phyloP scores from a whole-genome alignment of 1,140 invertebrate species.

The Leptinotarsa defecta region DNA sequence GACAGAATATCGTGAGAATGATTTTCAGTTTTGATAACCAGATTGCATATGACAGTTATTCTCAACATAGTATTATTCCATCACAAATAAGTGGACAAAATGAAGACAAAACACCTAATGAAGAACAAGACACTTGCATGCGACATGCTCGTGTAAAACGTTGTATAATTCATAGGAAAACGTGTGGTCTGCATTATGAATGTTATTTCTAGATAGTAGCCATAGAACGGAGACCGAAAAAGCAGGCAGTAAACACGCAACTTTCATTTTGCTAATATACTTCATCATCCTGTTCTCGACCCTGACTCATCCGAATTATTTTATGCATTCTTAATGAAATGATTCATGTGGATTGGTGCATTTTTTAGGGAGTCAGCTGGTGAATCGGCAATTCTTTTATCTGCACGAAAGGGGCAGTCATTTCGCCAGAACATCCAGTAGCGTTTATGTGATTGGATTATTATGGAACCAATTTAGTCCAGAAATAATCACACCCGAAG shows the following conservation, averaged over 20 bases:
- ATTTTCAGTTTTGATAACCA: neutral
- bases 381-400: slow-evolving; percentile 6
- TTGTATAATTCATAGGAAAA: slow-evolving; percentile 7
- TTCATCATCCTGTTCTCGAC: neutral
- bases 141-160: neutral
- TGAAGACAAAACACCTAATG: slow-evolving; percentile 1
- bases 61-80: neutral
- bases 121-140: slow-evolving; percentile 8
- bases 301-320: slow-evolving; percentile 8
- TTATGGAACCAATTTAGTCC: no score
- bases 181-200: slow-evolving; percentile 2
- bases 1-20: no score
- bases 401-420: neutral
- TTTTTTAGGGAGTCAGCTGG: slow-evolving; percentile 5
- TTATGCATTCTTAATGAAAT: slow-evolving; percentile 4
- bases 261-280: neutral
- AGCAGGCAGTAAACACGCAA: slow-evolving; percentile 1
- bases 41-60: neutral
- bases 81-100: neutral
- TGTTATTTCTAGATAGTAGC: slow-evolving; percentile 6
- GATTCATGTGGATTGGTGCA: neutral
- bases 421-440: no score
- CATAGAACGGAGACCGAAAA: slow-evolving; percentile 1
- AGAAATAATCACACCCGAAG: no score
- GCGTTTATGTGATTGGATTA: no score